phyloP scores from a whole-genome alignment of 1,140 invertebrate species.

The Brachionus angularis region DNA sequence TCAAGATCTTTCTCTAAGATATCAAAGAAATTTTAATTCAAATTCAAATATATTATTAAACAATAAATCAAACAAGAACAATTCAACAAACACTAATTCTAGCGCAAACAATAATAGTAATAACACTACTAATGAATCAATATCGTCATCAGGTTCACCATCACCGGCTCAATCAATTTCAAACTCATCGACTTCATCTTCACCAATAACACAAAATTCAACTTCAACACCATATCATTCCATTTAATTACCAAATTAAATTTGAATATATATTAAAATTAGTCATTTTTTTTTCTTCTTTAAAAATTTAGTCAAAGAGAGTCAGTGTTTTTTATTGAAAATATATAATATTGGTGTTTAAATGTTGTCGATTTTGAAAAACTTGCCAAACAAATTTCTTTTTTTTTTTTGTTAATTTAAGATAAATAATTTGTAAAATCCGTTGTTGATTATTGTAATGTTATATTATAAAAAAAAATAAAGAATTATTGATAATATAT shows the following conservation, averaged over 20 bases:
- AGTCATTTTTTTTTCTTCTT: too few relatives aligned
- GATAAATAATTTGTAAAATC: too few relatives aligned
- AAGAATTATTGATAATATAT: too few relatives aligned
- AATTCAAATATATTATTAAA: background rate
- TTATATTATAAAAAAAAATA: too few relatives aligned
- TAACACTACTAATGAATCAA: constrained; percentile 15
- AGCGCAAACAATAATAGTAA: too few relatives aligned
- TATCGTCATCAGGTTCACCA: constrained; percentile 10
- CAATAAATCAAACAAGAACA: background rate
- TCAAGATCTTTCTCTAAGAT: background rate
- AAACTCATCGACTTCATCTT: constrained; percentile 36
- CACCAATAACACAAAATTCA: constrained; percentile 20
- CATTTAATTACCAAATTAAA: background rate
- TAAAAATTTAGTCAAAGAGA: too few relatives aligned
- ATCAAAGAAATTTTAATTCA: background rate
- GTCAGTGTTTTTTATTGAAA: too few relatives aligned
- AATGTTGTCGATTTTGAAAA: too few relatives aligned
- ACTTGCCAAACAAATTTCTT: too few relatives aligned
- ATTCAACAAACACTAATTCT: background rate
- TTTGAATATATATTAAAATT: background rate
- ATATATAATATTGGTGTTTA: too few relatives aligned
- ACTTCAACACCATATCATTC: constrained; percentile 23
- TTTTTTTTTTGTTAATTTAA: too few relatives aligned
- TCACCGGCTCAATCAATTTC: constrained; percentile 43
- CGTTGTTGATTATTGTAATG: too few relatives aligned